Base-by-base conservation (phyloP, 2,113 vertebrate species). In the Cyanoramphus novaezelandiae region DNA sequence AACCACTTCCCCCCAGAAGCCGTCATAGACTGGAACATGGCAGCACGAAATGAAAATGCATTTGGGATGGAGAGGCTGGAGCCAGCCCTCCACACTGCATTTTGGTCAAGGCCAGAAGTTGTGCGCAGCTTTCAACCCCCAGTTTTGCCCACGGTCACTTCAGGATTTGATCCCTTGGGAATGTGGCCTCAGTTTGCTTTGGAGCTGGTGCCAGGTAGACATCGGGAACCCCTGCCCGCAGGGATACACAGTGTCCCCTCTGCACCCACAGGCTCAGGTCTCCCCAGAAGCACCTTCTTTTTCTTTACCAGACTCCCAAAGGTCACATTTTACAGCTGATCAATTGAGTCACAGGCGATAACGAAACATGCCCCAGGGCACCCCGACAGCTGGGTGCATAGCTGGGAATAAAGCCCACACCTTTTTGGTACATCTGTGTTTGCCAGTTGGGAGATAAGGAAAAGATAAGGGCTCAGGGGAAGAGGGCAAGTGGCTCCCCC, bases 331-430 rank as follows among this genome's bases (percentile, higher is more conserved):
- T 88, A 93, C 91, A 88, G 82, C 50, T 37, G 37, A 46, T 53
- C 17, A 91, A 67, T 69, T 52, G 89, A 96, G 65, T 86, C 78
- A 96, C 0, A 0, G 70, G 69, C 0, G 24, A 89, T 93, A 95
- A 94, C 31, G 31, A 25, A 31, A 79, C 67, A 47, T 57, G 57
- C 41, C 89, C 74, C 82, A 91, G 93, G 95, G 65, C 82, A 85
- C 57, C 13, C 67, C 63, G 75, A 52, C 63, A 69, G 53, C 24
- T 43, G 88, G 52, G 64, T 50, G 19, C 53, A 69, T 18, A 59
- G 71, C 47, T 88, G 76, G 72, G 63, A 92, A 59, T 31, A 71
- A 81, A 86, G 60, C 69, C 76, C 92, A 67, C 64, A 71, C 52
- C 71, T 80, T 75, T 71, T 25, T 33, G 13, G 24, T 55, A 87